Base-by-base conservation (phyloP, 2,797 vertebrate species). In the Hydrolagus colliei region DNA sequence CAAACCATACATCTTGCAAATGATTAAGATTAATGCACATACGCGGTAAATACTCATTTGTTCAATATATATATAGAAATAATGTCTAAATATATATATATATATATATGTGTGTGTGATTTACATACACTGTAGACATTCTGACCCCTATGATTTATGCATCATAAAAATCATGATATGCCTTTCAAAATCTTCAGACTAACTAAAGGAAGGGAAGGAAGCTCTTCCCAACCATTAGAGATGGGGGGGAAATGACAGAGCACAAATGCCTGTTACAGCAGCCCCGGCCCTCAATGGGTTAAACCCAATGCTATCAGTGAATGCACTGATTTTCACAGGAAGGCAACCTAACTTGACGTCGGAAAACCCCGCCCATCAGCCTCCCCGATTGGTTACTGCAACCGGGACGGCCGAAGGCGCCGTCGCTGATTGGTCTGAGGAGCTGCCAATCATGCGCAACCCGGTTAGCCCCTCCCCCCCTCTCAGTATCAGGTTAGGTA, bases 181-280 rank as follows among this genome's bases (percentile, higher is more conserved):
- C 86, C 52, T 68, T 85, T 85, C 86, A 35, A 86, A 35, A 86
- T 87, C 86, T 84, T 80, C 86, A 86, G 85, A 87, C 86, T 86
- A 85, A 78, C 20, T 16, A 12, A 73, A 2, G 27, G 77, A 75
- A 78, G 41, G 35, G 62, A 16, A 63, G 41, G 41, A 52, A 72
- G 71, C 11, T 1, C 8, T 11, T 73, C 11, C 13, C 7, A 79
- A 62, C 27, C 14, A 82, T 68, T 35, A 20, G 8, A 6, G 4
- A 63, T 20, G 20, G 14, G 41, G 2, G 41, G 41, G 14, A 52
- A 84, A 84, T 52, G 65, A 84, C 79, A 71, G 78, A 32, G 8
- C 14, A 27, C 35, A 35, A 82, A 32, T 16, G 62, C 18, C 27
- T 27, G 27, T 27, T 68, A 4, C 13, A 1, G 6, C 20, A 35